Percentiles rank a stretch among this genome's conserved stretches.
Evolutionary conservation across 1,140 invertebrate species (phyloP).

Genomic region (Papilio helenus): DNA sequence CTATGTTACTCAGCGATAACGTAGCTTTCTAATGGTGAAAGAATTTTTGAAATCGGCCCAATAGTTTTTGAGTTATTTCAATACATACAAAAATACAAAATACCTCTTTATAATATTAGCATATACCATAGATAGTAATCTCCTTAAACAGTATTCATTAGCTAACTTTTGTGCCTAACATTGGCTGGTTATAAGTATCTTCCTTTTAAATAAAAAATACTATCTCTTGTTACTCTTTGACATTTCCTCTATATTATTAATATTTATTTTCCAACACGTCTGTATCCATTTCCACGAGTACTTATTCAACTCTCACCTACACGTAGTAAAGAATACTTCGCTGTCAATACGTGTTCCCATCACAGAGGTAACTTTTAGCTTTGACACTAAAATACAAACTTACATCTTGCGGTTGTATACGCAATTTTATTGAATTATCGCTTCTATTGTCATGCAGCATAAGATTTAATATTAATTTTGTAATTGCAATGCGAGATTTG

Average conservation of each 20-base stretch:
- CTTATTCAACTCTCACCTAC: conserved; percentile 24
- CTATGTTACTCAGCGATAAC: too few species aligned
- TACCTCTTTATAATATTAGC: too few species aligned
- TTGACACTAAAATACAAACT: conserved; percentile 60
- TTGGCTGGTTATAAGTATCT: too few species aligned
- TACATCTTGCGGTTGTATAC: conserved; percentile 39
- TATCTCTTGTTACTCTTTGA: background rate
- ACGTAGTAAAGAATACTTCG: conserved; percentile 44
- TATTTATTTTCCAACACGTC: conserved; percentile 1
- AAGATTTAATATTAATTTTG: conserved; percentile 27
- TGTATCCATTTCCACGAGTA: conserved; percentile 30
- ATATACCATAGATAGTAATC: too few species aligned
- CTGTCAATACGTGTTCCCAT: conserved; percentile 65
- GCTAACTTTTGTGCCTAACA: too few species aligned
- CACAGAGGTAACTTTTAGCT: conserved; percentile 58
- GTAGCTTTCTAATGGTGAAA: too few species aligned
- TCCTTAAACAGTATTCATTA: too few species aligned
- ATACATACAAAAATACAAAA: too few species aligned
- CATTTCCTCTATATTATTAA: background rate
- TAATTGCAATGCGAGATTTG: conserved; percentile 49
- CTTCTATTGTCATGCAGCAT: conserved; percentile 40
- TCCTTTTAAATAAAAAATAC: too few species aligned
- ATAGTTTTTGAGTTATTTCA: too few species aligned
- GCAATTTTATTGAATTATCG: conserved; percentile 41
- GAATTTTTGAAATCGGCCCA: too few species aligned